These are phyloP conservation scores for Ptychochromis oligacanthus DNA, from an alignment of 2,113 vertebrate genomes.

Conservation along the genomic window DNA sequence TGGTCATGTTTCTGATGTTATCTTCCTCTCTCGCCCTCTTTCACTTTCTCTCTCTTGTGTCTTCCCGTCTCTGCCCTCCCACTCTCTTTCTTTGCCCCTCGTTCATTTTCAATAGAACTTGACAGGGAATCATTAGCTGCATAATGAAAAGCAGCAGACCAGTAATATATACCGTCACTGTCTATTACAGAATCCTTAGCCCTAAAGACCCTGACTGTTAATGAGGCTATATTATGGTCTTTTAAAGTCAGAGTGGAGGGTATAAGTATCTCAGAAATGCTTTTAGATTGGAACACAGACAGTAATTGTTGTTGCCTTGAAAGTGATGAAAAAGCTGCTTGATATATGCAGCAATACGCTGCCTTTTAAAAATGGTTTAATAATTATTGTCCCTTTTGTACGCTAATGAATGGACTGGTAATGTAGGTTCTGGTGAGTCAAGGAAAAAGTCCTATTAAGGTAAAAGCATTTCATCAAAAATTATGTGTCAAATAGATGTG, in stretches of 20 bases:
- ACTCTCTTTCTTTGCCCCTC: conserved; percentile 41
- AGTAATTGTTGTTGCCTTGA: conserved; percentile 2
- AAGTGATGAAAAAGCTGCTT: not conserved
- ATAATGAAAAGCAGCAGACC: conserved; percentile 75
- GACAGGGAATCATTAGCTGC: conserved; percentile 76
- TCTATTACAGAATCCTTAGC: conserved; percentile 71
- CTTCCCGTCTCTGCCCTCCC: conserved; percentile 32
- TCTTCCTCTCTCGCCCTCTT: not conserved
- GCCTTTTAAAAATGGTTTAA: not conserved
- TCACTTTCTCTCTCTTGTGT: not conserved
- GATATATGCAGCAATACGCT: not conserved
- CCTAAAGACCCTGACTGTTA: conserved; percentile 67
- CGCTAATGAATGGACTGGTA: not conserved
- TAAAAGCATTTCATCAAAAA: not conserved
- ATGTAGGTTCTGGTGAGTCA: not conserved
- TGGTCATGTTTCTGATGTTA: not conserved
- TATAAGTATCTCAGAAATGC: conserved; percentile 20
- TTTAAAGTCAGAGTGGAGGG: conserved; percentile 30
- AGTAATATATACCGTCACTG: conserved; percentile 68
- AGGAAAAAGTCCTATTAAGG: not conserved
- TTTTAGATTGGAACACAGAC: conserved; percentile 22
- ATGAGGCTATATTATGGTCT: conserved; percentile 45
- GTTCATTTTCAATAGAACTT: conserved; percentile 68
- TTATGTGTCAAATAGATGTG: not conserved
- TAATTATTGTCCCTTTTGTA: conserved; percentile 6